phyloP scores from a whole-genome alignment of 1,140 invertebrate genomes.

The Heliconius hewitsoni region DNA sequence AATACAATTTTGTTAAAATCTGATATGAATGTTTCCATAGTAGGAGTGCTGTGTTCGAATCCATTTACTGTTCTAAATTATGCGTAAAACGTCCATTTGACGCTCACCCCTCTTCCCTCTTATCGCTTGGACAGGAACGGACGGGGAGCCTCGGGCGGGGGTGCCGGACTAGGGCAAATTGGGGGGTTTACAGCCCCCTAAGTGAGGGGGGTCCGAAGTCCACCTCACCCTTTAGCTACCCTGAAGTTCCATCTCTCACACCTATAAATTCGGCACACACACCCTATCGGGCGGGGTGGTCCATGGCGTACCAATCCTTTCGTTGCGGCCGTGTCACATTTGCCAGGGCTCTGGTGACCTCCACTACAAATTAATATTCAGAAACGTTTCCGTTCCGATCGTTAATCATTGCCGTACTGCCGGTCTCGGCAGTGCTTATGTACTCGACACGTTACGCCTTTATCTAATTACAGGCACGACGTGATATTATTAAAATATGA shows the following conservation, averaged over 20 bases:
- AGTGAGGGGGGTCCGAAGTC: constrained; percentile 75
- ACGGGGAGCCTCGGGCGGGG: constrained; percentile 73
- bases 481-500: neutral
- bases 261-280: constrained; percentile 80
- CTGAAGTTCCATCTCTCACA: constrained; percentile 81
- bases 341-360: constrained; percentile 69
- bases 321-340: constrained; percentile 75
- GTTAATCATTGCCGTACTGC: constrained; percentile 73
- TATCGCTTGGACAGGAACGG: constrained; percentile 78
- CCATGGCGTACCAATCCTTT: constrained; percentile 76
- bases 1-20: constrained; percentile 30
- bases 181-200: constrained; percentile 67
- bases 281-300: constrained; percentile 66
- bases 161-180: constrained; percentile 78
- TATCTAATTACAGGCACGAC: constrained; percentile 32
- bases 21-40: constrained; percentile 50
- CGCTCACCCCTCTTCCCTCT: constrained; percentile 78
- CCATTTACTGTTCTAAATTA: constrained; percentile 81
- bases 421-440: constrained; percentile 49
- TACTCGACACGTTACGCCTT: constrained; percentile 41
- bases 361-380: constrained; percentile 80
- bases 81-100: constrained; percentile 81
- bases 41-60: constrained; percentile 75
- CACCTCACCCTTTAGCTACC: constrained; percentile 79
- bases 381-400: constrained; percentile 75